Conservation (phyloP, 2,113 vertebrate species). For the Sapayoa aenigma region DNA sequence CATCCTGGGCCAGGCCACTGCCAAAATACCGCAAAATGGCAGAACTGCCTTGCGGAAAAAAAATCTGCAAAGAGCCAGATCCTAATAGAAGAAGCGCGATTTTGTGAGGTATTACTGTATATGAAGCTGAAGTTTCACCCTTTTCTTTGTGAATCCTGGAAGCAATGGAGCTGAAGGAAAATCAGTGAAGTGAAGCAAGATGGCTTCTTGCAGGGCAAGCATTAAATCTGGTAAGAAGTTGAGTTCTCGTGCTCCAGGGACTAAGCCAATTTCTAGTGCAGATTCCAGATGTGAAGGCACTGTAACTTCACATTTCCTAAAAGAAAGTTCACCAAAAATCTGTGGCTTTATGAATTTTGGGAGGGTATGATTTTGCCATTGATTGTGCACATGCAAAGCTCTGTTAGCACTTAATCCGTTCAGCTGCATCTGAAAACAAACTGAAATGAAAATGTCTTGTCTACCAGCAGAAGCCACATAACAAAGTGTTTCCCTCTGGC, state of each 20-base stretch:
- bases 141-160: not conserved
- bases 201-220: not conserved
- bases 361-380: not conserved
- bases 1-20: too few species aligned
- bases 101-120: too few species aligned
- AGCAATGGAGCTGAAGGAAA: not conserved
- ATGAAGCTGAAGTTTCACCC: not conserved
- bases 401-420: not conserved
- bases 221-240: not conserved
- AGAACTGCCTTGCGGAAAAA: too few species aligned
- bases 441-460: not conserved
- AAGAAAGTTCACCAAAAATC: not conserved
- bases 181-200: not conserved
- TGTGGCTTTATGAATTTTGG: not conserved
- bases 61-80: too few species aligned
- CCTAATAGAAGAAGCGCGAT: too few species aligned
- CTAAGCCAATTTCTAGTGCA: not conserved
- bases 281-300: not conserved
- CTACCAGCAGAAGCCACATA: not conserved
- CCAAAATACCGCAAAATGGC: too few species aligned
- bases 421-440: not conserved
- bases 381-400: not conserved
- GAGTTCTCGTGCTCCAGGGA: not conserved
- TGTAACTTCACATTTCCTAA: not conserved
- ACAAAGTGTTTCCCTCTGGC: not conserved